Percentiles rank a stretch among this genome's conserved stretches.
Conservation (phyloP, 1,140 invertebrate species). For the Drosophila kohkoa region DNA sequence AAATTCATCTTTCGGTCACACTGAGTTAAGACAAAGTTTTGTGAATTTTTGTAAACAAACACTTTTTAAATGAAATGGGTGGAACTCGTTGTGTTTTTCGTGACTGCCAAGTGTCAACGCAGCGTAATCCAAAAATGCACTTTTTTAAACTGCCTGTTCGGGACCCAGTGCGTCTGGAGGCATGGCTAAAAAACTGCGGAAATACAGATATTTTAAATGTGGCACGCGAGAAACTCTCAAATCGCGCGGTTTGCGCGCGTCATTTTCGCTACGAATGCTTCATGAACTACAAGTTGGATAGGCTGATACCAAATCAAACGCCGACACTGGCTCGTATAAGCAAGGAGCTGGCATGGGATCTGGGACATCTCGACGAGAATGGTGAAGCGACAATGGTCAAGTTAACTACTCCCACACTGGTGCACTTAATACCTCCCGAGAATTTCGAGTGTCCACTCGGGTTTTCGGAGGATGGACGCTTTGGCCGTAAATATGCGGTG, state of each 20-base stretch:
- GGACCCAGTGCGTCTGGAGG: conserved; percentile 75
- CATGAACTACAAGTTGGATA: conserved; percentile 84
- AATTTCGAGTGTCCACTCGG: conserved; percentile 59
- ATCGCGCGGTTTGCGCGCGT: conserved; percentile 85
- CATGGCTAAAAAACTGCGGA: conserved; percentile 83
- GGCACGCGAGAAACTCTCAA: conserved; percentile 77
- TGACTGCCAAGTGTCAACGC: conserved; percentile 80
- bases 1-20: neutral
- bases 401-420: conserved; percentile 34
- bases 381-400: conserved; percentile 55
- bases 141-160: conserved; percentile 86
- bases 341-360: conserved; percentile 58
- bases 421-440: conserved; percentile 60
- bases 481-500: conserved; percentile 19
- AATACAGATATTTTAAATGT: conserved; percentile 79
- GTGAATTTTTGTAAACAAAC: neutral
- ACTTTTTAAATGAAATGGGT: conserved; percentile 78
- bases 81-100: conserved; percentile 85
- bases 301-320: conserved; percentile 52
- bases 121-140: conserved; percentile 83
- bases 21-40: neutral
- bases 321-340: conserved; percentile 63
- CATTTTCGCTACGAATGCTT: conserved; percentile 86
- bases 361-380: conserved; percentile 48
- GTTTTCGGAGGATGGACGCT: conserved; percentile 39